A percentile compares a stretch with the other conserved stretches of the same genome.
phyloP scores from a whole-genome alignment of 2,888 invertebrate species.

The Dynastes maya region DNA sequence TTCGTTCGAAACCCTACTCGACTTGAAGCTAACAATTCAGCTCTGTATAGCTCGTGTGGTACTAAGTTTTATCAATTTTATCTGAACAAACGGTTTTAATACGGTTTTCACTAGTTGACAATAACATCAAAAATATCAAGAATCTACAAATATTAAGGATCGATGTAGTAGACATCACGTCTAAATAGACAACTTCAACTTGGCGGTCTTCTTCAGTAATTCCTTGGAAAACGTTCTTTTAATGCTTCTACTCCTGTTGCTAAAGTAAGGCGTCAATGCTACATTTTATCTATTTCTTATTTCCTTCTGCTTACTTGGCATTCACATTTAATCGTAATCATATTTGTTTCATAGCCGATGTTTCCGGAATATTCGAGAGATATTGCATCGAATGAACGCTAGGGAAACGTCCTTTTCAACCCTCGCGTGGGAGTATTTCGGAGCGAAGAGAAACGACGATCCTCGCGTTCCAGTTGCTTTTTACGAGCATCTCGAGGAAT shows the following conservation, averaged over 20 bases:
- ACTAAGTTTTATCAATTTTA: no score
- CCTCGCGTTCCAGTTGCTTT: neutral
- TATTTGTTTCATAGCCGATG: neutral
- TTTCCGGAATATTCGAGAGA: neutral
- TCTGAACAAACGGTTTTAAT: no score
- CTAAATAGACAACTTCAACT: neutral
- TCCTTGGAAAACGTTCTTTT: no score
- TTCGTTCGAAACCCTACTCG: no score
- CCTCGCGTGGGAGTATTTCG: slow-evolving; percentile 1
- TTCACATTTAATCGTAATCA: neutral
- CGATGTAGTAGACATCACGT: no score
- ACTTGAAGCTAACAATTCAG: no score
- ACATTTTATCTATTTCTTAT: neutral
- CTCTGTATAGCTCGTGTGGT: no score
- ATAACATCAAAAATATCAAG: no score
- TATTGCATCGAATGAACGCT: neutral
- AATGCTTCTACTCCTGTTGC: no score
- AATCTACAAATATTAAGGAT: no score
- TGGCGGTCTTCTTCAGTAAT: neutral
- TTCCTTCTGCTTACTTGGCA: neutral
- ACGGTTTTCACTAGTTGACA: no score
- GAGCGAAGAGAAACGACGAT: neutral
- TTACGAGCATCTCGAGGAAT: slow-evolving; percentile 13
- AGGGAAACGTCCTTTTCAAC: neutral
- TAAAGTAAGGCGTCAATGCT: neutral